Conservation (phyloP, 2,113 vertebrate species). For the Petrocephalus zakoni region DNA sequence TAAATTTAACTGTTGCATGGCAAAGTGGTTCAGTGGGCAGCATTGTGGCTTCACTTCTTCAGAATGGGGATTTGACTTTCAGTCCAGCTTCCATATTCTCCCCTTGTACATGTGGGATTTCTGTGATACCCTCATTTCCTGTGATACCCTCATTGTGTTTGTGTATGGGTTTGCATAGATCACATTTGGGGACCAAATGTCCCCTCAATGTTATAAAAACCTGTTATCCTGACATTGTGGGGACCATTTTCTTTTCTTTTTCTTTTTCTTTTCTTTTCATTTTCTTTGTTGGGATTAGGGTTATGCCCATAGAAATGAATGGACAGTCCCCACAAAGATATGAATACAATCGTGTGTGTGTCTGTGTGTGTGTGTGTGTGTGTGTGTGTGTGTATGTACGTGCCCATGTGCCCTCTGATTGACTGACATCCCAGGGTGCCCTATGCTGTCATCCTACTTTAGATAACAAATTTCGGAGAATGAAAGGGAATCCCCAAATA, state of each 20-base stretch:
- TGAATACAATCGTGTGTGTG: neutral
- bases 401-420: neutral
- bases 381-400: neutral
- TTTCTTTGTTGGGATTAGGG: too few species aligned
- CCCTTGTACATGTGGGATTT: neutral
- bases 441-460: neutral
- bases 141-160: too few species aligned
- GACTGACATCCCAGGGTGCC: neutral
- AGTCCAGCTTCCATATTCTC: neutral
- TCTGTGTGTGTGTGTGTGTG: neutral
- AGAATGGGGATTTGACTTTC: neutral
- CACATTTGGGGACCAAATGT: too few species aligned
- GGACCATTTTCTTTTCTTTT: too few species aligned
- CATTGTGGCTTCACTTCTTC: neutral
- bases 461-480: neutral
- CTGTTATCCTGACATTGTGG: too few species aligned
- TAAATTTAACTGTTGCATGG: neutral
- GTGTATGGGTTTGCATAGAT: too few species aligned
- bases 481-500: neutral
- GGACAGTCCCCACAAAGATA: too few species aligned
- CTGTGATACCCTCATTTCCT: too few species aligned
- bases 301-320: too few species aligned
- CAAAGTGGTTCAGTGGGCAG: neutral
- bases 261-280: too few species aligned
- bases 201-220: too few species aligned